Percentiles rank a stretch among this genome's conserved stretches.
Evolutionary conservation across 2,113 vertebrate species (phyloP).

Genomic region (Cinclus cinclus): DNA sequence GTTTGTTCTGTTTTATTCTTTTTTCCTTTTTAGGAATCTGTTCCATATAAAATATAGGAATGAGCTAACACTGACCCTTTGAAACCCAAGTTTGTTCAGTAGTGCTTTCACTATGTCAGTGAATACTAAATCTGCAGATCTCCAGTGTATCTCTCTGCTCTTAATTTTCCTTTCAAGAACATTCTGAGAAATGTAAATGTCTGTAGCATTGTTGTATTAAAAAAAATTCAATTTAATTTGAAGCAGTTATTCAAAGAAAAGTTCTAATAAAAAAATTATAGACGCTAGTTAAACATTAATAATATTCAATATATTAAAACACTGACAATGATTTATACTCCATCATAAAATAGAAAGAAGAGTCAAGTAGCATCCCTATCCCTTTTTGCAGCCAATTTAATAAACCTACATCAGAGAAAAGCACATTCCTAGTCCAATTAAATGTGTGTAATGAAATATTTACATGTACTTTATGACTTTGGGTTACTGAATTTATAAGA

Average conservation of each 20-base stretch:
- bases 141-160: not conserved
- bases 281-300: conserved; percentile 28
- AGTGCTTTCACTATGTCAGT: not conserved
- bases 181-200: conserved; percentile 18
- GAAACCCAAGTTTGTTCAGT: not conserved
- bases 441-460: conserved; percentile 38
- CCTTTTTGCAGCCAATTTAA: not conserved
- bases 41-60: not conserved
- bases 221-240: not conserved
- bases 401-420: conserved; percentile 15
- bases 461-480: not conserved
- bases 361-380: not conserved
- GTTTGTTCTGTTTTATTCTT: not conserved
- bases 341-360: not conserved
- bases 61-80: not conserved
- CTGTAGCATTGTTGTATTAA: not conserved
- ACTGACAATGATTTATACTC: not conserved
- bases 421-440: conserved; percentile 8
- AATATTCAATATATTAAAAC: conserved; percentile 16
- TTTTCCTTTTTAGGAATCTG: not conserved
- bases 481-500: conserved; percentile 15
- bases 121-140: not conserved
- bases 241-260: conserved; percentile 48
- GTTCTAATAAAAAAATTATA: conserved; percentile 28
- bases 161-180: not conserved